phyloP scores from a whole-genome alignment of 2,797 vertebrate genomes.

The Fistularia tabacaria region DNA sequence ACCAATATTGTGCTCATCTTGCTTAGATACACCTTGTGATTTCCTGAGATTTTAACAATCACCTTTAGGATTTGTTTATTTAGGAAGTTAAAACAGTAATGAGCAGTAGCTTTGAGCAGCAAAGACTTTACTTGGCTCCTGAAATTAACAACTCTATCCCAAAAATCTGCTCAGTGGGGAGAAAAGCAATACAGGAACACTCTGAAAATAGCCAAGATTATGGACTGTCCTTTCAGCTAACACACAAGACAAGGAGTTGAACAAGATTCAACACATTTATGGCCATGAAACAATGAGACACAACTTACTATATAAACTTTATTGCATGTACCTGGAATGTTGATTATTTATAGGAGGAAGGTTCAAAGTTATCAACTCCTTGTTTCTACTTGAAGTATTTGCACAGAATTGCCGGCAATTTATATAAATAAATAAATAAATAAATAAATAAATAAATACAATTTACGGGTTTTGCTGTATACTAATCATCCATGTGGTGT shows the following conservation, averaged over 20 bases:
- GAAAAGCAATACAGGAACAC: constrained; percentile 60
- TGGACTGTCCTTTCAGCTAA: constrained; percentile 38
- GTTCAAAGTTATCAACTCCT: too few species aligned
- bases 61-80: neutral
- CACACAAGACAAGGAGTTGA: constrained; percentile 20
- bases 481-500: too few species aligned
- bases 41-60: constrained; percentile 19
- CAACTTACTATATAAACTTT: too few species aligned
- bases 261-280: constrained; percentile 14
- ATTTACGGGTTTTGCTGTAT: too few species aligned
- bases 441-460: too few species aligned
- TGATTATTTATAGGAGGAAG: too few species aligned
- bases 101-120: constrained; percentile 3
- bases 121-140: constrained; percentile 44
- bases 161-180: constrained; percentile 67
- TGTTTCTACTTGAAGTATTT: too few species aligned
- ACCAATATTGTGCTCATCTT: constrained; percentile 39
- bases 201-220: constrained; percentile 54
- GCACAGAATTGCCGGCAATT: too few species aligned
- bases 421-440: too few species aligned
- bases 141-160: constrained; percentile 73
- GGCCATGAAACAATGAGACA: too few species aligned
- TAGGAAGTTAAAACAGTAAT: neutral
- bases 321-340: too few species aligned
- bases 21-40: constrained; percentile 50